phyloP scores from a whole-genome alignment of 2,797 vertebrate genomes.

The Enteromius argenteus region DNA sequence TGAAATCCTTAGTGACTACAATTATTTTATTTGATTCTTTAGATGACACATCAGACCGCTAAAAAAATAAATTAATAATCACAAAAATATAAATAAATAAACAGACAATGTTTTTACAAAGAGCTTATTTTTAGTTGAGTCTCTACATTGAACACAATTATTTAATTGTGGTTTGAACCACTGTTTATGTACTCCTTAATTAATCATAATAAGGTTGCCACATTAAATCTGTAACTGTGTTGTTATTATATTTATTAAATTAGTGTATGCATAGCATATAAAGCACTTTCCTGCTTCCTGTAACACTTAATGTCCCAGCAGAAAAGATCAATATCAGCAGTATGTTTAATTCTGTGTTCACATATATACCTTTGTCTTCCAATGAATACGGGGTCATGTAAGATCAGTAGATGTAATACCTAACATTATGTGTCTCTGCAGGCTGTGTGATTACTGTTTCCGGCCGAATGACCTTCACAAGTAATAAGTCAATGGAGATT shows the following conservation, averaged over 20 bases:
- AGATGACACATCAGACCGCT: background rate
- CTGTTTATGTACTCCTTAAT: background rate
- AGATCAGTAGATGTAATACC: conserved; percentile 30
- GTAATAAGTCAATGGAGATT: conserved; percentile 96
- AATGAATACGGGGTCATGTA: background rate
- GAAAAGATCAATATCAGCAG: background rate
- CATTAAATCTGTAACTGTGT: too few relatives aligned
- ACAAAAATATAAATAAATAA: background rate
- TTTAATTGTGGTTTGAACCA: background rate
- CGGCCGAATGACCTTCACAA: conserved; percentile 92
- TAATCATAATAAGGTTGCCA: background rate
- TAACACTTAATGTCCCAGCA: background rate
- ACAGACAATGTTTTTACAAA: background rate
- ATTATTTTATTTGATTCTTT: background rate
- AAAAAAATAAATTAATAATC: background rate
- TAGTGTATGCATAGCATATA: background rate
- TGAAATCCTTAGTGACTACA: background rate
- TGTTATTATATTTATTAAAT: background rate
- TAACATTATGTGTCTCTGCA: conserved; percentile 62
- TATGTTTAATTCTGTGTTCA: background rate
- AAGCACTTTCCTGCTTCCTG: too few relatives aligned
- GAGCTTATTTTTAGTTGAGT: background rate
- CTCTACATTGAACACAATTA: background rate
- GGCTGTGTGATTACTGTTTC: conserved; percentile 91
- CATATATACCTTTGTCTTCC: background rate